Conservation (phyloP, 2,888 invertebrate species). For the Sphecodes monilicornis region DNA sequence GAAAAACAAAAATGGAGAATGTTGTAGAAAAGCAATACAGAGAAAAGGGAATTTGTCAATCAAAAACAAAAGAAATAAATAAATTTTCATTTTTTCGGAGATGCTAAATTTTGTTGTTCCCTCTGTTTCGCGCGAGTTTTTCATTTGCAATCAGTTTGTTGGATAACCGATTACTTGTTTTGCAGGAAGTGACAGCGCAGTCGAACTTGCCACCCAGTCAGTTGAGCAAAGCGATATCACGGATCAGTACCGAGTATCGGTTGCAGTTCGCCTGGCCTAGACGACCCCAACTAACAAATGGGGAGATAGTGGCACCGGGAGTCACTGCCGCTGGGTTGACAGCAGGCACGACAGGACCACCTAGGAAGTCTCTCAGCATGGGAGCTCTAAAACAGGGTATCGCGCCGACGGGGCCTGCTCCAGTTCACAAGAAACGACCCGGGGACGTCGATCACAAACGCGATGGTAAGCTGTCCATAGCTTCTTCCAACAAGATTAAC, state of each 20-base stretch:
- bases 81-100: too few species aligned
- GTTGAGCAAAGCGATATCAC: slow-evolving; percentile 89
- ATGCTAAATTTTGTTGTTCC: too few species aligned
- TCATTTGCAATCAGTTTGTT: background rate
- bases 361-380: slow-evolving; percentile 95
- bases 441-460: slow-evolving; percentile 88
- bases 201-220: slow-evolving; percentile 86
- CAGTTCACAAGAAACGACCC: slow-evolving; percentile 90
- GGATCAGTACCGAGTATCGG: slow-evolving; percentile 94
- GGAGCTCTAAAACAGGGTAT: slow-evolving; percentile 90
- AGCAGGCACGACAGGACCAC: slow-evolving; percentile 85
- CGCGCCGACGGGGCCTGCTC: slow-evolving; percentile 84
- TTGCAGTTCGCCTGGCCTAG: slow-evolving; percentile 96
- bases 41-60: too few species aligned
- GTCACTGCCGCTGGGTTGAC: slow-evolving; percentile 84
- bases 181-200: slow-evolving; percentile 80
- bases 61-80: too few species aligned
- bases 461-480: slow-evolving; percentile 70
- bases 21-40: too few species aligned
- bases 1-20: too few species aligned
- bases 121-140: too few species aligned
- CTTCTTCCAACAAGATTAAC: background rate
- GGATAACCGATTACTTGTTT: background rate
- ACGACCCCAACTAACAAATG: slow-evolving; percentile 86
- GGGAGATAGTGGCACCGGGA: slow-evolving; percentile 84